A percentile compares a stretch with the other conserved stretches of the same genome.
phyloP scores from a whole-genome alignment of 2,797 vertebrate species.

The Characodon lateralis region DNA sequence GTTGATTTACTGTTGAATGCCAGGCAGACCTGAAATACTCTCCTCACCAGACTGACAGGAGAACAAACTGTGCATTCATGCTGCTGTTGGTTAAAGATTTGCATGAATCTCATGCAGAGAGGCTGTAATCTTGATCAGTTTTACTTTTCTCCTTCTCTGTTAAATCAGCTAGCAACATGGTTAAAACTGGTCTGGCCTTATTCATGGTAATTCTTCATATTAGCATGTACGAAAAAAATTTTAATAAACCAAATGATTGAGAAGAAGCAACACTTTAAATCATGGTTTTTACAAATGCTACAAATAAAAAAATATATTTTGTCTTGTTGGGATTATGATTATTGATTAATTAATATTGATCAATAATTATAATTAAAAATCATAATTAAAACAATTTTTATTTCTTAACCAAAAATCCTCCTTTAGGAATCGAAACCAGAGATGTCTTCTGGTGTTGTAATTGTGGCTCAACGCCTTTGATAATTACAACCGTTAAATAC shows the following conservation, averaged over 20 bases:
- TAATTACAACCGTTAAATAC: no score
- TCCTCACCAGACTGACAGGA: slow-evolving; percentile 24
- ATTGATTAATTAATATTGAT: no score
- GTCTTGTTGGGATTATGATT: no score
- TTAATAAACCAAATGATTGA: neutral
- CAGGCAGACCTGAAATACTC: slow-evolving; percentile 45
- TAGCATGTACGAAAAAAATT: neutral
- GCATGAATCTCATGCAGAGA: neutral
- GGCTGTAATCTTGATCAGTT: neutral
- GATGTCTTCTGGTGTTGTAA: no score
- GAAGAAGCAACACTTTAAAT: no score
- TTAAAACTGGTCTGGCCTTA: neutral
- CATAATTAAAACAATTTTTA: no score
- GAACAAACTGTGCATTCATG: neutral
- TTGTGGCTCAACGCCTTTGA: no score
- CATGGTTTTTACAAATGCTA: neutral
- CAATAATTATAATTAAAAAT: no score
- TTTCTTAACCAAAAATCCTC: no score
- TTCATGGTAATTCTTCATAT: neutral
- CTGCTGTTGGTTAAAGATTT: neutral
- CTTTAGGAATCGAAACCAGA: no score
- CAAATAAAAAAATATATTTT: no score
- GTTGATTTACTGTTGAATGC: slow-evolving; percentile 31
- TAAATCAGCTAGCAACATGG: neutral
- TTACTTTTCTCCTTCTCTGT: neutral